Base-by-base conservation (phyloP, 1,140 invertebrate genomes). In the Drosophila cardini region DNA sequence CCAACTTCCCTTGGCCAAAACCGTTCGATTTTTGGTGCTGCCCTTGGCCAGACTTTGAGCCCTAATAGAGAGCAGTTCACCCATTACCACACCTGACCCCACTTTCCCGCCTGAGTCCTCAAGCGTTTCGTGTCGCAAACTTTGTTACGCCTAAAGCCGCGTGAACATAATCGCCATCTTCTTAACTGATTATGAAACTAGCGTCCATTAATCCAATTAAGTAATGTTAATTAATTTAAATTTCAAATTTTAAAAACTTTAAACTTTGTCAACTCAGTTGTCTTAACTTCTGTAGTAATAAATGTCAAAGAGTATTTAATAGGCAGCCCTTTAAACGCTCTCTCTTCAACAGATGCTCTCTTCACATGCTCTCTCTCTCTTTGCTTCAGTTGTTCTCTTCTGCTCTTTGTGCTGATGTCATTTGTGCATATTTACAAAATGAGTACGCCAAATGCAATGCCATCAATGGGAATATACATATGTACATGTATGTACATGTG, bases 51-150 rank as follows among this genome's bases (percentile, higher is more conserved):
- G 52, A 13, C 48, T 52, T 13, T 15, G 26, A 13, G 30, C 92
- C 18, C 93, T 76, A 26, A 94, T 90, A 55, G 94, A 95, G 13
- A 34, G 6, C 13, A 18, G 15, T 1, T 15, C 32, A 52, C 5
- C 4, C 8, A 4, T 16, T 16, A 9, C 8, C 7, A 7, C 15
- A 7, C 9, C 9, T 11, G 9, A 45, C 9, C 4, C 48, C 7
- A 5, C 26, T 13, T 13, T 9, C n/a, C 48, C 48, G 6, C 11
- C n/a, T 52, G 48, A 30, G 26, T 11, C 52, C 2, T 48, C 5
- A 4, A 9, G 13, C 1, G 7, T 16, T 13, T 4, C 16, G 11
- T 36, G 16, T 16, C 13, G 11, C 8, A 2, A 38, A 38, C 30
- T 15, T 15, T 34, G 26, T 34, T 13, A 5, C 21, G 45, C 15